phyloP scores from a whole-genome alignment of 2,888 invertebrate genomes.

The Drosophila merina region DNA sequence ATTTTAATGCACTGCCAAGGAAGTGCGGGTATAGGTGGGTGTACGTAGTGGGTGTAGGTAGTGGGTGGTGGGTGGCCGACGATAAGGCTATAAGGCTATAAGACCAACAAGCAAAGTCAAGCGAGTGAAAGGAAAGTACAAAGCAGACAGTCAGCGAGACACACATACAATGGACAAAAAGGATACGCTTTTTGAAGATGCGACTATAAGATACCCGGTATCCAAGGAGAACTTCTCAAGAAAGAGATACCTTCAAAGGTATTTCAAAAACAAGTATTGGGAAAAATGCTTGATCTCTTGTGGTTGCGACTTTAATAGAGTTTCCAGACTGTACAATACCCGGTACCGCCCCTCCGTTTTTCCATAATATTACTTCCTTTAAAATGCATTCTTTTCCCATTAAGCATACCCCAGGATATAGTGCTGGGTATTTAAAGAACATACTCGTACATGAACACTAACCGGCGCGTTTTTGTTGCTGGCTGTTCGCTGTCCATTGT shows the following conservation, averaged over 20 bases:
- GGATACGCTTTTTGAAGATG: not conserved
- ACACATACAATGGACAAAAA: constrained; percentile 10
- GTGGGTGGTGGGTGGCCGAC: not conserved
- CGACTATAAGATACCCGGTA: not conserved
- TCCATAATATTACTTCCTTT: not conserved
- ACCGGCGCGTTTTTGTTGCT: constrained; percentile 49
- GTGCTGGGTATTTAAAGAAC: not conserved
- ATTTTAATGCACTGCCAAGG: constrained; percentile 31
- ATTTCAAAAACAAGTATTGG: too few species aligned
- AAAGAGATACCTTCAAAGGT: too few species aligned
- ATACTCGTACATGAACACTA: constrained; percentile 3
- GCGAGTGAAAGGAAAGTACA: constrained; percentile 47
- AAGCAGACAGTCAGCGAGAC: constrained; percentile 26
- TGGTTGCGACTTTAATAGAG: not conserved
- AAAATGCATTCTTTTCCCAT: not conserved
- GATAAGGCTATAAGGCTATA: constrained; percentile 16
- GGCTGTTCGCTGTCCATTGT: constrained; percentile 45
- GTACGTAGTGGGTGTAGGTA: not conserved
- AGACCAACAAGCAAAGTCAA: constrained; percentile 19
- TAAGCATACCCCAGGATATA: not conserved
- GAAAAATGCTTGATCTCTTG: too few species aligned
- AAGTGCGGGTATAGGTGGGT: not conserved
- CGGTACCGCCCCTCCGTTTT: too few species aligned
- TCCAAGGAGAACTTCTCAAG: not conserved
- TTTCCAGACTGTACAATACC: not conserved